Percentiles rank a stretch among this genome's conserved stretches.
Evolutionary conservation across 2,797 vertebrate species (phyloP).

Genomic region (Lithobates sylvaticus): DNA sequence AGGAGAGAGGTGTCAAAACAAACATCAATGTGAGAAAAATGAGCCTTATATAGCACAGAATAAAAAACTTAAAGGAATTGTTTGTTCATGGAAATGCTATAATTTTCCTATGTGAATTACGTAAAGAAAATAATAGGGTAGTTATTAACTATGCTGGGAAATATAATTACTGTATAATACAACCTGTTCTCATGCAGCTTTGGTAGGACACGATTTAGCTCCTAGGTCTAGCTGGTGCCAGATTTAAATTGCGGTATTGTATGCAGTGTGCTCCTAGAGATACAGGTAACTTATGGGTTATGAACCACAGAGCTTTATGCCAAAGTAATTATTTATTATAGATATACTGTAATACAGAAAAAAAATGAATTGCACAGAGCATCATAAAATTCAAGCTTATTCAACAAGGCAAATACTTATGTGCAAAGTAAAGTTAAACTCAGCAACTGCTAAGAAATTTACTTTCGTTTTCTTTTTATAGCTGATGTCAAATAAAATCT

Average conservation of each 20-base stretch:
- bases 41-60: neutral
- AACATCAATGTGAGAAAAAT: conserved; percentile 29
- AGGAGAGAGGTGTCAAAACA: conserved; percentile 49
- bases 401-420: no score
- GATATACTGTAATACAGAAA: no score
- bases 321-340: no score
- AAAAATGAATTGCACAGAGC: no score
- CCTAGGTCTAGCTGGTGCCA: neutral
- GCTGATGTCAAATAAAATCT: no score
- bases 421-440: no score
- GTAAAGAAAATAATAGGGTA: neutral
- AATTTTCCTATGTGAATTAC: neutral
- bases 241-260: neutral
- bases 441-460: no score
- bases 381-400: no score
- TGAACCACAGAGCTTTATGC: neutral
- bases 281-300: neutral
- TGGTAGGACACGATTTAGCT: neutral
- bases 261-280: neutral
- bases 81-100: neutral
- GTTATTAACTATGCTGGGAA: neutral
- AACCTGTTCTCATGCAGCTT: neutral
- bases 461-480: no score
- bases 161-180: neutral
- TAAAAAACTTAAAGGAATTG: conserved; percentile 10